Conservation (phyloP, 1,140 invertebrate genomes). For the Sarcophaga peregrina region DNA sequence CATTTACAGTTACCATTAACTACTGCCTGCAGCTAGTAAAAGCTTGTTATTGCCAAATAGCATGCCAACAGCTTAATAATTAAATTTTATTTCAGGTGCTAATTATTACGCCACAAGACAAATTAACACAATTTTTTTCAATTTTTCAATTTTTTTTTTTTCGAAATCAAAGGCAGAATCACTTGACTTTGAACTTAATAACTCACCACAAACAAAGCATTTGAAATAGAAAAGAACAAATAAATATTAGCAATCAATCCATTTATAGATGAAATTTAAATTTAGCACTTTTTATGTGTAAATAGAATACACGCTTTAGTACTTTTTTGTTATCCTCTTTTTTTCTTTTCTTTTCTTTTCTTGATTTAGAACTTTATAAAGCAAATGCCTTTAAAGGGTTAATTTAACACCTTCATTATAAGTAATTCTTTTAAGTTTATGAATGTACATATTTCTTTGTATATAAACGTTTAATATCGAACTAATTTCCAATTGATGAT, state of each 20-base stretch:
- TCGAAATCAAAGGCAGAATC: background rate
- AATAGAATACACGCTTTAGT: background rate
- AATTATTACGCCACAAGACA: background rate
- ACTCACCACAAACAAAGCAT: no score
- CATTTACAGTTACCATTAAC: no score
- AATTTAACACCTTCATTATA: background rate
- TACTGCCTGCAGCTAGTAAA: no score
- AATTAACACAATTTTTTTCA: background rate
- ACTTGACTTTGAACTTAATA: background rate
- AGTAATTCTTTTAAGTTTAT: no score
- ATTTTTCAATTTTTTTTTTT: background rate
- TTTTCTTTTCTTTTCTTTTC: no score
- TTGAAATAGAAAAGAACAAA: background rate
- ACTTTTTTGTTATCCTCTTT: no score
- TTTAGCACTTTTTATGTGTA: background rate
- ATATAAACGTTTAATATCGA: no score
- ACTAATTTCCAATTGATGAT: background rate
- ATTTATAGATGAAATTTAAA: background rate
- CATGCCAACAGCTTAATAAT: background rate
- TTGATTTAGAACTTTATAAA: background rate
- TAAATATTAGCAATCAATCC: background rate
- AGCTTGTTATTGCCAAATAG: no score
- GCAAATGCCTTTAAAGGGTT: background rate
- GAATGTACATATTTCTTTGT: no score
- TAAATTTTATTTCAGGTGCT: background rate